These are phyloP conservation scores for Sebastes kiyomatsui DNA, from an alignment of 2,797 vertebrate species.

Conservation along the genomic window DNA sequence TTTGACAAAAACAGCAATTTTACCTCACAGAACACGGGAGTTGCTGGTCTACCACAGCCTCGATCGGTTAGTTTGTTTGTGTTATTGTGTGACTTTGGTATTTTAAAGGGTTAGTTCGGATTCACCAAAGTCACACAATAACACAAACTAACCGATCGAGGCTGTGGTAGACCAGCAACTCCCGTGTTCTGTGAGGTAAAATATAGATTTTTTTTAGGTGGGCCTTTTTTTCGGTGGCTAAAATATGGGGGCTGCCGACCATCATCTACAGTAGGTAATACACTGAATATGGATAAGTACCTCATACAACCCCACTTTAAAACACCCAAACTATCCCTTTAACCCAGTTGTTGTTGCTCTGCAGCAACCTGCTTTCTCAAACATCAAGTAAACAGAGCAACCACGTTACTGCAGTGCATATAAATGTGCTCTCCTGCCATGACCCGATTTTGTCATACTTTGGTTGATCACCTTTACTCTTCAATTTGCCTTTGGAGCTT, in stretches of 20 bases:
- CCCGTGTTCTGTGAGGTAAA: background rate
- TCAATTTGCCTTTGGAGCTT: background rate
- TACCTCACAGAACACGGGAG: background rate
- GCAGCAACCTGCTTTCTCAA: conserved; percentile 1
- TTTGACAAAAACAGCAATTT: background rate
- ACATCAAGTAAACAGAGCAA: background rate
- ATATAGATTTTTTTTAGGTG: background rate
- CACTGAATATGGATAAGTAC: background rate
- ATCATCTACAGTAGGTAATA: background rate
- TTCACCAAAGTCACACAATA: background rate
- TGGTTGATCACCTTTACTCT: background rate
- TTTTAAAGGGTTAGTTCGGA: too few relatives aligned
- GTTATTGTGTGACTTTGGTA: too few relatives aligned
- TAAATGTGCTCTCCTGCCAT: background rate
- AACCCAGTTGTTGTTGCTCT: background rate
- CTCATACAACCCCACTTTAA: background rate
- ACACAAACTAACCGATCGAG: background rate
- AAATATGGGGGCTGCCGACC: background rate
- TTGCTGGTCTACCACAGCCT: background rate
- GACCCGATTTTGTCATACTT: background rate
- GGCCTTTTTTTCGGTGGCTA: background rate
- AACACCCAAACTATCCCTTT: background rate
- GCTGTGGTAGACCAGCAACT: background rate
- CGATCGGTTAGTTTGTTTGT: background rate
- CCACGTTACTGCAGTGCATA: background rate